Evolutionary conservation across 2,797 vertebrate species (phyloP).

Genomic region (Balearica regulorum): DNA sequence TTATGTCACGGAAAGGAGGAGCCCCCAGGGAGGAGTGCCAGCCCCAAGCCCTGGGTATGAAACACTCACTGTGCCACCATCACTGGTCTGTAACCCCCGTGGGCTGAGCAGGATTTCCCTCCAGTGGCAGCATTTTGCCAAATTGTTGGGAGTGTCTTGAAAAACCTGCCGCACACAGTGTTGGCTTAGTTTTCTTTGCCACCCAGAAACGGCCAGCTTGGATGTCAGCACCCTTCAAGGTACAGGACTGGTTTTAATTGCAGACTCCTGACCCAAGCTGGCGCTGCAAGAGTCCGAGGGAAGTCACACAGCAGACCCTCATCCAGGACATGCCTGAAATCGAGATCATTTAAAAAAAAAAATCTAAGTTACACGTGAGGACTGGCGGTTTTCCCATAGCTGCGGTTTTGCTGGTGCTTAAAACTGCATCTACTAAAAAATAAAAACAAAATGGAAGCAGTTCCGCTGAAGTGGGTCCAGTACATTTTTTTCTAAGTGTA

Average conservation of each 20-base stretch:
- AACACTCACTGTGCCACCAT: not conserved
- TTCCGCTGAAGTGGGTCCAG: not conserved
- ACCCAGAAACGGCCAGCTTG: not conserved
- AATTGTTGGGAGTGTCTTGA: not conserved
- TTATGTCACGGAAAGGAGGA: not conserved
- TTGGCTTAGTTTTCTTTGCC: not conserved
- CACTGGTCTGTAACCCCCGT: rapidly evolving
- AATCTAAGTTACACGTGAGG: not conserved
- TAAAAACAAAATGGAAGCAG: not conserved
- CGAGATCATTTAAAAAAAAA: not conserved
- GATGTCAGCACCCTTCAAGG: not conserved
- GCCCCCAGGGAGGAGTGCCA: not conserved
- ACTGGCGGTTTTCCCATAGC: not conserved
- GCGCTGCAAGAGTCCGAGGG: not conserved
- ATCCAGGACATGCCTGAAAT: not conserved
- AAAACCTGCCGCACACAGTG: rapidly evolving
- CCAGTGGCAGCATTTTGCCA: not conserved
- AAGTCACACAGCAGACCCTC: not conserved
- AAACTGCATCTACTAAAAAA: not conserved
- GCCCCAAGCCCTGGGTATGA: not conserved
- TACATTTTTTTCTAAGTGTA: not conserved
- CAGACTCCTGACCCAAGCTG: not conserved
- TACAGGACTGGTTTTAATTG: not conserved
- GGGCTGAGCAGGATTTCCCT: not conserved
- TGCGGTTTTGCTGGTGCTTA: not conserved